Percentiles rank a stretch among this genome's conserved stretches.
phyloP scores from a whole-genome alignment of 2,797 vertebrate genomes.

The Tenualosa thibaudeaui region DNA sequence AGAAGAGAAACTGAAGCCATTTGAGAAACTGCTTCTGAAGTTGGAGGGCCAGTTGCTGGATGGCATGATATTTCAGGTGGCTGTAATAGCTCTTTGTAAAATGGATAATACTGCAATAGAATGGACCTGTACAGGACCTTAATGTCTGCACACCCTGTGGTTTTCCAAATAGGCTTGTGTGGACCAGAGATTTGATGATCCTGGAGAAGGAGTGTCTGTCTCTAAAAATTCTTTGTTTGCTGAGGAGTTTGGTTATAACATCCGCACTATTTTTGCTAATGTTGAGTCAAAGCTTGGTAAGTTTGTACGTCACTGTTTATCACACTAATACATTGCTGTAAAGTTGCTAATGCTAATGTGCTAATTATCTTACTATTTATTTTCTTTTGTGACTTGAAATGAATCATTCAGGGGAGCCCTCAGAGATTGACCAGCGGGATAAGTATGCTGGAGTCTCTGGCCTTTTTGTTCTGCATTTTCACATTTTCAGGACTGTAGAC shows the following conservation, averaged over 20 bases:
- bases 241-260: constrained; percentile 91
- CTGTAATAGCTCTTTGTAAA: no score
- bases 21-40: constrained; percentile 94
- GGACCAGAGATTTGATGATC: constrained; percentile 93
- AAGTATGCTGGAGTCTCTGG: constrained; percentile 90
- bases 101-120: not conserved
- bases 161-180: constrained; percentile 83
- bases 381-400: not conserved
- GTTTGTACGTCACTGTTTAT: constrained; percentile 18
- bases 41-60: constrained; percentile 94
- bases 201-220: constrained; percentile 84
- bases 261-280: constrained; percentile 89
- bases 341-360: not conserved
- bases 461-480: constrained; percentile 94
- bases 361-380: not conserved
- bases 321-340: no score
- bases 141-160: not conserved
- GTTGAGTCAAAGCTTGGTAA: constrained; percentile 95
- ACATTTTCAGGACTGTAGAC: constrained; percentile 93
- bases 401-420: constrained; percentile 83
- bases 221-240: constrained; percentile 94
- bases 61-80: constrained; percentile 76
- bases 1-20: constrained; percentile 96
- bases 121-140: not conserved
- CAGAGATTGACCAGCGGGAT: constrained; percentile 97